These are phyloP conservation scores for Eupristina koningsbergeri DNA, from an alignment of 1,140 invertebrate species.

Conservation along the genomic window DNA sequence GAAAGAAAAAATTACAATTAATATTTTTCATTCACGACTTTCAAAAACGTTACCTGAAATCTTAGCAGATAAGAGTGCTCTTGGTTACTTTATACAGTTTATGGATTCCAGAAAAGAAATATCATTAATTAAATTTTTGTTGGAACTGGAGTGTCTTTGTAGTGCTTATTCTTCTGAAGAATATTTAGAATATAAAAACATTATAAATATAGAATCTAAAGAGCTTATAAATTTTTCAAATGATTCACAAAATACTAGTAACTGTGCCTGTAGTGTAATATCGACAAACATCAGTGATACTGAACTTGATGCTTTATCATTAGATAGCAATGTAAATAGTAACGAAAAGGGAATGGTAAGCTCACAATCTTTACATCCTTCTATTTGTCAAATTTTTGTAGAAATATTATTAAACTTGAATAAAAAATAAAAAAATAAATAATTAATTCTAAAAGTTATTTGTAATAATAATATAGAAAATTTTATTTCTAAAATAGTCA, in stretches of 20 bases:
- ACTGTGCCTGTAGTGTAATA: constrained; percentile 44
- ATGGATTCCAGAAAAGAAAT: constrained; percentile 77
- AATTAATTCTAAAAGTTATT: too few relatives aligned
- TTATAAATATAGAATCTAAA: constrained; percentile 45
- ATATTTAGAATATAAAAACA: constrained; percentile 49
- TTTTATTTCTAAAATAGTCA: constrained; percentile 23
- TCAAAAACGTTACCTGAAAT: constrained; percentile 79
- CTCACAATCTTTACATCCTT: not conserved
- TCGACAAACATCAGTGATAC: constrained; percentile 43
- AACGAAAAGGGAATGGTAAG: constrained; percentile 42
- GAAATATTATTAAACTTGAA: not conserved
- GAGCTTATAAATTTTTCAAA: constrained; percentile 42
- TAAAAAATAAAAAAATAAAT: too few relatives aligned
- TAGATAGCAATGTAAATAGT: constrained; percentile 58
- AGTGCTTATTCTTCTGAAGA: constrained; percentile 53
- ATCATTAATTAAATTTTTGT: constrained; percentile 80
- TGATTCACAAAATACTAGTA: constrained; percentile 34
- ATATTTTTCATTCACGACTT: constrained; percentile 72
- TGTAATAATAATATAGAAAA: not conserved
- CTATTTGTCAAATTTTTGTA: too few relatives aligned
- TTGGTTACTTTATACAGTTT: constrained; percentile 83
- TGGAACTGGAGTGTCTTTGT: constrained; percentile 81
- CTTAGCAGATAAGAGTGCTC: constrained; percentile 79
- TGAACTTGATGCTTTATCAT: constrained; percentile 54
- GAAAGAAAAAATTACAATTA: constrained; percentile 55